Percentiles rank a stretch among this genome's conserved stretches.
These are phyloP conservation scores for Perccottus glenii DNA, from an alignment of 2,113 vertebrate species.

Conservation along the genomic window DNA sequence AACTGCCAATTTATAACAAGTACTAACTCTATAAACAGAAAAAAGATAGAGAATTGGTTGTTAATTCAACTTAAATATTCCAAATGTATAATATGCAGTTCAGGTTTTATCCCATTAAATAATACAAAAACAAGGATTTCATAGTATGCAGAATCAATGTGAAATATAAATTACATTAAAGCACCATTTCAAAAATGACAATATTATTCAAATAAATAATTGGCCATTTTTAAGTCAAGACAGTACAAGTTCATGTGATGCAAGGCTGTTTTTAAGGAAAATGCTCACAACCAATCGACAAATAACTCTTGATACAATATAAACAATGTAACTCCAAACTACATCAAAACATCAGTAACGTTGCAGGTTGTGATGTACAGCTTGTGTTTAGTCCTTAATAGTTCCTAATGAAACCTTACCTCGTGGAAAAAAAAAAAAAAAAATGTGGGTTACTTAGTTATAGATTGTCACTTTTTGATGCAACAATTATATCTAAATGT, in stretches of 20 bases:
- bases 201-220: slow-evolving; percentile 80
- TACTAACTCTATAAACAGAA: slow-evolving; percentile 49
- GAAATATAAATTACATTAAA: slow-evolving; percentile 81
- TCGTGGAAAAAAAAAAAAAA: background rate
- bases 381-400: slow-evolving; percentile 4
- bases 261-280: slow-evolving; percentile 43
- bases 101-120: slow-evolving; percentile 68
- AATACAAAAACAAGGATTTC: slow-evolving; percentile 56
- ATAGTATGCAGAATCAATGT: slow-evolving; percentile 74
- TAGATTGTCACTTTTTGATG: slow-evolving; percentile 53
- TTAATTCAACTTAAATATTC: slow-evolving; percentile 65
- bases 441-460: slow-evolving; percentile 27
- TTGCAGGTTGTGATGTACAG: slow-evolving; percentile 10
- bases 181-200: slow-evolving; percentile 82
- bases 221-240: slow-evolving; percentile 69
- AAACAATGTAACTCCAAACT: slow-evolving; percentile 40
- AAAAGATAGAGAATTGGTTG: slow-evolving; percentile 47
- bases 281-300: slow-evolving; percentile 30
- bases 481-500: slow-evolving; percentile 3
- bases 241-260: slow-evolving; percentile 57
- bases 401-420: slow-evolving; percentile 12
- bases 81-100: slow-evolving; percentile 61
- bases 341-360: slow-evolving; percentile 24
- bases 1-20: slow-evolving; percentile 66
- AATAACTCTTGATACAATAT: slow-evolving; percentile 39